These are phyloP conservation scores for Sycophila texana DNA, from an alignment of 2,888 invertebrate species.

Conservation along the genomic window DNA sequence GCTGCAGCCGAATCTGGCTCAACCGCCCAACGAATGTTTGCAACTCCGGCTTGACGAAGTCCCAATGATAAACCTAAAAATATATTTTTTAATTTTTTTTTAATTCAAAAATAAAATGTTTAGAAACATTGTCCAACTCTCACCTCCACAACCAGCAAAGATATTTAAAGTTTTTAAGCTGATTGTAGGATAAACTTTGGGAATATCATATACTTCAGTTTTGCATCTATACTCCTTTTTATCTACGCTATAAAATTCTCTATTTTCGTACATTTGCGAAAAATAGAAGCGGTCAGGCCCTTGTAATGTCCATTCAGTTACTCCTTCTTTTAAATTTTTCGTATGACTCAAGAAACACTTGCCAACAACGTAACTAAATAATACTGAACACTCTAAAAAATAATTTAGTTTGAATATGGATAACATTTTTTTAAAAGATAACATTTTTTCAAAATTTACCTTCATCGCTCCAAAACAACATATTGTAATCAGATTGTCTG, in stretches of 20 bases:
- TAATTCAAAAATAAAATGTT: not conserved
- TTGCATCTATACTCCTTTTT: slow-evolving; percentile 61
- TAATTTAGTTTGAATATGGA: not conserved
- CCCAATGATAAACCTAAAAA: slow-evolving; percentile 83
- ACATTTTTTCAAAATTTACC: slow-evolving; percentile 71
- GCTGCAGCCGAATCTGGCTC: slow-evolving; percentile 87
- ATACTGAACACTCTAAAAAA: slow-evolving; percentile 76
- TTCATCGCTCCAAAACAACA: slow-evolving; percentile 87
- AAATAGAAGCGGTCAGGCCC: slow-evolving; percentile 87
- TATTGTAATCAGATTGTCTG: slow-evolving; percentile 83
- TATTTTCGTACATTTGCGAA: slow-evolving; percentile 79
- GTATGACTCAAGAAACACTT: slow-evolving; percentile 83
- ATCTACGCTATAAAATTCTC: slow-evolving; percentile 74
- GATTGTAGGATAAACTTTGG: slow-evolving; percentile 71
- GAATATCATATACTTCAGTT: slow-evolving; percentile 60
- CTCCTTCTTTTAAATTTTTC: slow-evolving; percentile 78
- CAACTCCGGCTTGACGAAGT: slow-evolving; percentile 82
- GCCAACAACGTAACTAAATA: slow-evolving; percentile 81
- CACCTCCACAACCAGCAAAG: slow-evolving; percentile 90
- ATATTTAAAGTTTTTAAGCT: slow-evolving; percentile 84
- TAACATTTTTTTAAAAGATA: not conserved
- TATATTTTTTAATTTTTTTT: too few relatives aligned
- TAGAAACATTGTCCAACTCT: slow-evolving; percentile 16
- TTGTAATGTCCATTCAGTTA: slow-evolving; percentile 77
- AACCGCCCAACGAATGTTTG: slow-evolving; percentile 87